phyloP scores from a whole-genome alignment of 35 echinoderm and acorn worm genomes.

The Heliocidaris tuberculata region DNA sequence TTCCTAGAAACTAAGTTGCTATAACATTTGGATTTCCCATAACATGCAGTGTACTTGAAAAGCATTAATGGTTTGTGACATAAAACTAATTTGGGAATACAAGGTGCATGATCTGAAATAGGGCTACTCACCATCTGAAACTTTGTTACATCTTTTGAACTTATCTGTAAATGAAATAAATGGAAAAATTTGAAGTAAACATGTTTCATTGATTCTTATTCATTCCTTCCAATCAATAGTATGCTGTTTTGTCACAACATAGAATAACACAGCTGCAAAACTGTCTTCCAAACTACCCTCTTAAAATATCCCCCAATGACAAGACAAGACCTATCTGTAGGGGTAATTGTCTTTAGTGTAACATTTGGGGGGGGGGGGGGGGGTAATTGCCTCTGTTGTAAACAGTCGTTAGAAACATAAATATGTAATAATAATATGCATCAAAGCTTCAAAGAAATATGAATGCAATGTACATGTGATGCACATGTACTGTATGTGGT shows the following conservation, averaged over 20 bases:
- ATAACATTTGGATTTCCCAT: no score
- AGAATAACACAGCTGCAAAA: not conserved
- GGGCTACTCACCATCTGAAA: slow-evolving; percentile 74
- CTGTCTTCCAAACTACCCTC: not conserved
- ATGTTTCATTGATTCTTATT: not conserved
- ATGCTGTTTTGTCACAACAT: not conserved
- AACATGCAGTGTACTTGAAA: no score
- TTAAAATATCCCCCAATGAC: not conserved
- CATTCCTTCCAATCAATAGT: not conserved
- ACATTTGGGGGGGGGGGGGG: not conserved
- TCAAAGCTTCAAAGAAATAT: no score
- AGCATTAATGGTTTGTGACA: no score
- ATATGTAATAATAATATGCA: no score
- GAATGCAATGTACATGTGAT: no score
- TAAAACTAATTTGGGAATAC: no score
- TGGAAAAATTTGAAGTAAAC: not conserved
- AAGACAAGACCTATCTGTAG: not conserved
- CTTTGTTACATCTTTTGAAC: slow-evolving; percentile 77
- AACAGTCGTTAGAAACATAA: no score
- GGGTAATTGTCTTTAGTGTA: not conserved
- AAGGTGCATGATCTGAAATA: not conserved
- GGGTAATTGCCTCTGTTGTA: no score
- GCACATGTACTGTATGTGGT: no score
- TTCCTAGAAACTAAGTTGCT: no score
- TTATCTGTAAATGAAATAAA: slow-evolving; percentile 58